phyloP scores from a whole-genome alignment of 2,888 invertebrate genomes.

The Zhuqinia jingwanae region DNA sequence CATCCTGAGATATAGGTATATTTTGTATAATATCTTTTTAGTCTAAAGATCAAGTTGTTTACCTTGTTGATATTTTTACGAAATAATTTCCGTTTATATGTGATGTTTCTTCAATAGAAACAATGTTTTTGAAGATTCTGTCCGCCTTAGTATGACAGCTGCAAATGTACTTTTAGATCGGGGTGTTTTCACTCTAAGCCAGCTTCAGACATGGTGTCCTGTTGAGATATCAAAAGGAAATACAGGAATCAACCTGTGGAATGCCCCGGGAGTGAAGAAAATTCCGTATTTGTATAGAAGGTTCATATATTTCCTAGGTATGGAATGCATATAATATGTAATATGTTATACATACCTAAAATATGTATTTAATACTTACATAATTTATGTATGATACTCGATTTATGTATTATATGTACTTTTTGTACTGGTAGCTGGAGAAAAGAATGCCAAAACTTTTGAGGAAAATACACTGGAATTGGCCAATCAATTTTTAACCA shows the following conservation, averaged over 20 bases:
- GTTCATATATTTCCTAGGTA: slow-evolving; percentile 72
- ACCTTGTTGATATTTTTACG: no score
- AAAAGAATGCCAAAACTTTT: slow-evolving; percentile 73
- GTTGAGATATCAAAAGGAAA: slow-evolving; percentile 82
- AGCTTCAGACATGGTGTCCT: slow-evolving; percentile 86
- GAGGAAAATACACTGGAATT: slow-evolving; percentile 60
- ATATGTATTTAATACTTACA: no score
- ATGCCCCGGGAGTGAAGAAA: slow-evolving; percentile 72
- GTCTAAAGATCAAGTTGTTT: no score
- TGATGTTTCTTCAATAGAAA: no score
- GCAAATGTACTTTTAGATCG: slow-evolving; percentile 83
- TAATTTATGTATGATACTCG: no score
- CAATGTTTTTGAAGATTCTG: slow-evolving; percentile 73
- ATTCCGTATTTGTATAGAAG: slow-evolving; percentile 74
- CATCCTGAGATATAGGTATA: slow-evolving; percentile 64
- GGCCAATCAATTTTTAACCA: slow-evolving; percentile 50
- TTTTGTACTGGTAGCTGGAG: no score
- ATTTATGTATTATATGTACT: no score
- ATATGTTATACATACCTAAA: no score
- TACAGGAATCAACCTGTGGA: slow-evolving; percentile 75
- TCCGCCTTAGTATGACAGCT: slow-evolving; percentile 62
- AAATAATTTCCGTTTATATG: no score
- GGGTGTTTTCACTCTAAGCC: slow-evolving; percentile 85
- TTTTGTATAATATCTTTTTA: no score
- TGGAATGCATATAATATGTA: no score